phyloP scores from a whole-genome alignment of 2,888 invertebrate species.

The Encarsia formosa region DNA sequence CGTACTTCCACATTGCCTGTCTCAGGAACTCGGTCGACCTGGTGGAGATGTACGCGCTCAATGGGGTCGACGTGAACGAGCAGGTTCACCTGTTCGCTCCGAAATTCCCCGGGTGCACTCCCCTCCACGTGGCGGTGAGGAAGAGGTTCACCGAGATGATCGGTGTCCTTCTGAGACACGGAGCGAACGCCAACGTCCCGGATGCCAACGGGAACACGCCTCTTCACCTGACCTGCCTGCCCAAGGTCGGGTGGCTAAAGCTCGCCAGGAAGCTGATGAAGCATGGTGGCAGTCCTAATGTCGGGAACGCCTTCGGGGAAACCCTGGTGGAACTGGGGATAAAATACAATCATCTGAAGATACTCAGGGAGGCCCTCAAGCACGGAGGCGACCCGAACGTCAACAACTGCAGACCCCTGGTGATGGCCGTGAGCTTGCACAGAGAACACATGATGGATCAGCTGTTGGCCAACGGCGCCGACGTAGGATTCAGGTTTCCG shows the following conservation, averaged over 20 bases:
- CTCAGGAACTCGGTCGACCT: neutral
- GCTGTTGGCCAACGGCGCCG: neutral
- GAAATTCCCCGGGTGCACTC: neutral
- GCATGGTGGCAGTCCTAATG: neutral
- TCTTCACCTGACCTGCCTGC: neutral
- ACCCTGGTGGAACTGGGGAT: neutral
- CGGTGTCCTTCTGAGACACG: neutral
- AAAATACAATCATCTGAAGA: neutral
- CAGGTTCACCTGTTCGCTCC: neutral
- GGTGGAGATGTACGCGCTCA: neutral
- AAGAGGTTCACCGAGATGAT: neutral
- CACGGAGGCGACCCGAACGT: slow-evolving; percentile 1
- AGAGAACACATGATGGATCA: neutral
- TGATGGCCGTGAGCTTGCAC: neutral
- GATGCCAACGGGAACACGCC: neutral
- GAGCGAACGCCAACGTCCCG: neutral
- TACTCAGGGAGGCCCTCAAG: neutral
- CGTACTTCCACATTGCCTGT: slow-evolving; percentile 6
- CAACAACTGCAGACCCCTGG: neutral
- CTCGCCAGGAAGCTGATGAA: neutral
- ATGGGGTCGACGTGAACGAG: neutral
- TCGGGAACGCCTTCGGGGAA: neutral
- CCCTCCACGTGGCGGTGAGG: slow-evolving; percentile 1
- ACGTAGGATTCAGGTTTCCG: neutral
- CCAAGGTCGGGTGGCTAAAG: neutral